Conservation (phyloP, 2,113 vertebrate genomes). For the Uria lomvia region DNA sequence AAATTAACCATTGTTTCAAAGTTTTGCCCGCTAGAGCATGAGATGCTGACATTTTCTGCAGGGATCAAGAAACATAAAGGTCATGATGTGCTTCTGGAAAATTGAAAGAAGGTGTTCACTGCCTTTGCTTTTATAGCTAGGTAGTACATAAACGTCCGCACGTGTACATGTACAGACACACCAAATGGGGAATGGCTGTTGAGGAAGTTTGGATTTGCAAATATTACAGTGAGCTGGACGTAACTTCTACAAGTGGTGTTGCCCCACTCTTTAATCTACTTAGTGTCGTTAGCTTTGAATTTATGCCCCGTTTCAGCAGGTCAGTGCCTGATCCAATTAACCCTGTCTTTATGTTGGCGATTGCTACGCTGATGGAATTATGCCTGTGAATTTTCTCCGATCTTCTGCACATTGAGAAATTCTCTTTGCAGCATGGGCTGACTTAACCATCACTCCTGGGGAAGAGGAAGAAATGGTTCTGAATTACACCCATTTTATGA, state of each 20-base stretch:
- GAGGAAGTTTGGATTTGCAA: neutral
- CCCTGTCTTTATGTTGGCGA: rapidly evolving
- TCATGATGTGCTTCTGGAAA: neutral
- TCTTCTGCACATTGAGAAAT: neutral
- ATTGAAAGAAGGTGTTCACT: neutral
- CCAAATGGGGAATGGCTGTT: neutral
- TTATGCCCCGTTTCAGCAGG: neutral
- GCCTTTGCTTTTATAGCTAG: neutral
- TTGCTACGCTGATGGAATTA: neutral
- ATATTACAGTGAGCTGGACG: neutral
- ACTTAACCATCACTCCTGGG: neutral
- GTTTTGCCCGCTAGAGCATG: neutral
- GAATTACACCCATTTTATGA: neutral
- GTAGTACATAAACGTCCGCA: neutral
- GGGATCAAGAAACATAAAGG: neutral
- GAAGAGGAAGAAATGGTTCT: neutral
- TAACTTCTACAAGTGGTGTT: neutral
- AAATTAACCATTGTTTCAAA: neutral
- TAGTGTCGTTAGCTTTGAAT: neutral
- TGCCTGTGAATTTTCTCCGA: neutral
- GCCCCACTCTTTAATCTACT: neutral
- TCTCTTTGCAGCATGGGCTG: neutral
- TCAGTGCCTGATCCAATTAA: neutral
- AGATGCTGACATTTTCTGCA: neutral
- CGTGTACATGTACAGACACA: rapidly evolving